Evolutionary conservation across 2,888 invertebrate genomes (phyloP), one percentile per base, ranked within the genome.

Genomic region (Heliconius hortense): DNA sequence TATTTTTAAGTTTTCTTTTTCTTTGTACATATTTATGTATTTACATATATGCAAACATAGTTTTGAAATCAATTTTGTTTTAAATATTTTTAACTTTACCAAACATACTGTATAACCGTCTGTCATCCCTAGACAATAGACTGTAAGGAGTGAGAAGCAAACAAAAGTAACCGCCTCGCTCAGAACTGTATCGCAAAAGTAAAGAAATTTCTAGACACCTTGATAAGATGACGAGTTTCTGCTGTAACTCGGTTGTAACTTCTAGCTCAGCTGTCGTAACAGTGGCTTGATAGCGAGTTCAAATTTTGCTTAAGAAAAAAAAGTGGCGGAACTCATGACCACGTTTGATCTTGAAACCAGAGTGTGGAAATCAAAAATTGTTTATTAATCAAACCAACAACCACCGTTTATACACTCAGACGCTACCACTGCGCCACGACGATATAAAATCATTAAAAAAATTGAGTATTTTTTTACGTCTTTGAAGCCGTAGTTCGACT

Each of bases 61-160:
- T 31, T 31, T 31, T 31, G 1, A 31, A 28, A 28, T 28, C 15
- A 21, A 1, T 53, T 56, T 8, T 56, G 10, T n/a, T 10, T 56
- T n/a, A n/a, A 3, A 56, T 48, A 18, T 56, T 56, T 8, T n/a
- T n/a, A 56, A 56, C 10, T 21, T 56, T 0, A n/a, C 11, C 26
- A 4, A 60, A 60, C 80, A 79, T 4, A 72, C 81, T 82, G 81
- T 84, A 81, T 74, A 39, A 59, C 78, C 76, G 73, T 78, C 81
- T 79, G 78, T 79, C 84, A 84, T 69, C 84, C 84, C 84, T 83
- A 79, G 79, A 82, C 81, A 81, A 82, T 84, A 80, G 82, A 82
- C 78, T 81, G 76, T 73, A 68, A 70, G 76, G 70, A 78, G 80
- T 48, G 67, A 78, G 82, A 82, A 83, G 81, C 82, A 84, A 83